Base-by-base conservation (phyloP, 2,888 invertebrate species). In the Tuta absoluta region DNA sequence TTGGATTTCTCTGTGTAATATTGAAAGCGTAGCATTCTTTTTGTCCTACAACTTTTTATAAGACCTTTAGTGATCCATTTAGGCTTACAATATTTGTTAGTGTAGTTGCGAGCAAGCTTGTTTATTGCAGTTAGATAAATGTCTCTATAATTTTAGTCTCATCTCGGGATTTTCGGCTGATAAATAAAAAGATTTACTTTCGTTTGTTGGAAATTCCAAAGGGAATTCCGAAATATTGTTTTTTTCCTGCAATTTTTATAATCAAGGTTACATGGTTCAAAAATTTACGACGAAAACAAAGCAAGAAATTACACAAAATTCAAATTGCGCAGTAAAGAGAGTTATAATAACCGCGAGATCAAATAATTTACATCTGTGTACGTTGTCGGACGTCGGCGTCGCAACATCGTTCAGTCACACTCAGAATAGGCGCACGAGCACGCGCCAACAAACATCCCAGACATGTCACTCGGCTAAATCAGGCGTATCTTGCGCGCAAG, bases 101-200 rank as follows among this genome's bases (percentile, higher is more conserved):
- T n/a, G n/a, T 62, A 17, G 33, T 5, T 62, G 11, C 33, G n/a
- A 62, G 21, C 51, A 24, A 41, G 61, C 45, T 61, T 59, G 56
- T 33, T 56, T 33, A 33, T 56, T 33, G n/a, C n/a, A 17, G n/a
- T 33, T 56, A 33, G 56, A 12, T 1, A 45, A 45, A 45, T 17
- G 17, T 5, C 45, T 45, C 17, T 45, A 45, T 45, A 0, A n/a
- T 45, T 45, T 17, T 17, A 45, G 10, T 45, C n/a, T 3, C 17
- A 5, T 45, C 8, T 1, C 33, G 33, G 33, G 33, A 33, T 8
- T 33, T 33, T 33, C 1, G 33, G 33, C 33, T 33, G 33, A 33
- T 28, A 5, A 28, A 4, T 28, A 33, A 33, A 8, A 10, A 7
- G 4, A 10, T 33, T 33, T 33, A 17, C 14, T 45, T 17, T n/a